A percentile compares a stretch with the other conserved stretches of the same genome.
phyloP scores from a whole-genome alignment of 2,113 vertebrate species.

The Malurus cyaneus region DNA sequence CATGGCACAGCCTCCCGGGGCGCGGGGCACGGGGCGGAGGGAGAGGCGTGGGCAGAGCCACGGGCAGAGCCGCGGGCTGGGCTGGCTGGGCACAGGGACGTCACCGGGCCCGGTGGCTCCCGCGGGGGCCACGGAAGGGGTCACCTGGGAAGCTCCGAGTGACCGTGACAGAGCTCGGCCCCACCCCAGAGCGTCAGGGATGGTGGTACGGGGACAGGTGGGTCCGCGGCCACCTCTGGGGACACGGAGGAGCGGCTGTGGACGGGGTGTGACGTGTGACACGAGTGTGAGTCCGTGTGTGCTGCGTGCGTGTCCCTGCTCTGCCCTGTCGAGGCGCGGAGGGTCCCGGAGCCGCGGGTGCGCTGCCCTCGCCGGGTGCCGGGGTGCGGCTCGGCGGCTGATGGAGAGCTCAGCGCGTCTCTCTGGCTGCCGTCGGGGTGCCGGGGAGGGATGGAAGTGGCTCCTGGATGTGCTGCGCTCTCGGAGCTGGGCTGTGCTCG shows the following conservation, averaged over 20 bases:
- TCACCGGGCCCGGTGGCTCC: neutral
- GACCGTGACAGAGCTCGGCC: neutral
- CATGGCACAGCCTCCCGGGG: neutral
- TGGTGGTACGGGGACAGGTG: neutral
- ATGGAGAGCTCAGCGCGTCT: neutral
- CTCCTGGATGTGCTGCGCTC: neutral
- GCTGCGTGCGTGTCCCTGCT: neutral
- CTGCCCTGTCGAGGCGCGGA: neutral
- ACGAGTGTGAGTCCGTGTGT: neutral
- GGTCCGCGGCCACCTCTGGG: neutral
- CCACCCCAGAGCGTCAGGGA: fast-evolving
- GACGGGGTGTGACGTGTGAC: neutral
- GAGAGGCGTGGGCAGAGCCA: slow-evolving; percentile 7
- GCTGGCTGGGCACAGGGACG: neutral
- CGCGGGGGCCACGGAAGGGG: neutral
- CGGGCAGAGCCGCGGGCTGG: neutral
- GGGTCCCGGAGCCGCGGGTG: neutral
- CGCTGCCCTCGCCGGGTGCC: neutral
- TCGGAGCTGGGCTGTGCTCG: fast-evolving
- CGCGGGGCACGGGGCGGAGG: neutral
- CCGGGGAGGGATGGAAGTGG: neutral
- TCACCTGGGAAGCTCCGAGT: neutral
- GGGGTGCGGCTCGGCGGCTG: neutral
- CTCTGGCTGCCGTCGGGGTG: neutral
- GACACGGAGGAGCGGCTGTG: neutral